Evolutionary conservation across 2,113 vertebrate species (phyloP).

Genomic region (Cyprinodon brontotheroides): DNA sequence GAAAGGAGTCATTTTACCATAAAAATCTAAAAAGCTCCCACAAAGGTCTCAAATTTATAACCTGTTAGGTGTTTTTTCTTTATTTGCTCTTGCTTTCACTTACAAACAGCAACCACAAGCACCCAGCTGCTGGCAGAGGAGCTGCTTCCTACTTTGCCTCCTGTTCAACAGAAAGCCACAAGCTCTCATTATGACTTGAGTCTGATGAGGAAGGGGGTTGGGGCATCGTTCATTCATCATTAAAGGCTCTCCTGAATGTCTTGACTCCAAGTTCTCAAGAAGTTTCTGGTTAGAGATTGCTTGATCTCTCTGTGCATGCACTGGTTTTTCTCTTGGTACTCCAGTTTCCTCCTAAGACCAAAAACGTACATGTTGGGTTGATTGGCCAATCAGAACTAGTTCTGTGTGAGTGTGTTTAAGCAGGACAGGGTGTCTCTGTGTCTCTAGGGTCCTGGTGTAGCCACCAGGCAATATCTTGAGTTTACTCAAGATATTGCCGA

Average conservation of each 20-base stretch:
- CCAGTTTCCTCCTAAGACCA: background rate
- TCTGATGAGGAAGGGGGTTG: background rate
- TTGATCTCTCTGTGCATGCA: background rate
- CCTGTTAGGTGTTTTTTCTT: background rate
- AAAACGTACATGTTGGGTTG: background rate
- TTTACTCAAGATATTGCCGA: background rate
- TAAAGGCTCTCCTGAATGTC: background rate
- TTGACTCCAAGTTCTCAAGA: too few species aligned
- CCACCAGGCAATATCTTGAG: too few species aligned
- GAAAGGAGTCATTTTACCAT: background rate
- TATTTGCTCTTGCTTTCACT: background rate
- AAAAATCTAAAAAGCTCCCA: background rate
- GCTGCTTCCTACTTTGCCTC: background rate
- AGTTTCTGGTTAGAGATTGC: background rate
- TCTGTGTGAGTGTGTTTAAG: background rate
- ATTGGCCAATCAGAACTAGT: background rate
- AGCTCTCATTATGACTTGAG: background rate
- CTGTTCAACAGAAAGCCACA: background rate
- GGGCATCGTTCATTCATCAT: background rate
- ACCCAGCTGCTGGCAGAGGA: background rate
- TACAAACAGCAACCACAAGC: background rate
- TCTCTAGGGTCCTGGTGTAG: background rate
- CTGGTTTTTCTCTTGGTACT: background rate
- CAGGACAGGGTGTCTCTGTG: background rate
- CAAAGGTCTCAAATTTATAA: background rate